Evolutionary conservation across 2,797 vertebrate genomes (phyloP), one percentile per base, ranked within the genome.

Genomic region (Prunella strophiata): DNA sequence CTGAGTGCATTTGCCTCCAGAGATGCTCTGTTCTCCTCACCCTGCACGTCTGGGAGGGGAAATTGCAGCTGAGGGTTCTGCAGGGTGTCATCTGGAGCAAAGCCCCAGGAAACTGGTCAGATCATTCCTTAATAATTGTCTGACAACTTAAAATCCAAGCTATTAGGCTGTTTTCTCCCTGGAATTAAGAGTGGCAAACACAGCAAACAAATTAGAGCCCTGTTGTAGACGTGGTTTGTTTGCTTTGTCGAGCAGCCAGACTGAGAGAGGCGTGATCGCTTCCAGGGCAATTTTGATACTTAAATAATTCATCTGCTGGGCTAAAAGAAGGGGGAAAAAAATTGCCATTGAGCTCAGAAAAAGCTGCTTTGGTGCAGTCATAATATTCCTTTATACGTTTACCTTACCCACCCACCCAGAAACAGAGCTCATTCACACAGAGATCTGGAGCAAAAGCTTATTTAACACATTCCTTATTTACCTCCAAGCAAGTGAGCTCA

Each of bases 251-350:
- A 78, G 66, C 83, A 72, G 88, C 92, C 92, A 91, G 88, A 25
- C 40, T 57, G 36, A 27, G 87, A 59, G 85, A 63, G 73, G 50
- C 1, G 3, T 29, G 51, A 48, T 74, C 0, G 3, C 79, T 95
- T 87, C 88, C 85, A 88, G 79, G 74, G 51, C 75, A 4, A 38
- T 93, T 90, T 80, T 74, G 70, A 43, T 92, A 42, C 38, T 88
- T 90, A 25, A 85, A 81, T 88, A 88, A 94, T 92, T 95, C 55
- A 72, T 95, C 47, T 86, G 34, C 58, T 16, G 21, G 42, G 29
- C 42, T 61, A 6, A 75, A 85, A 77, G 26, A 77, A 29, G 26
- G 32, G 19, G 3, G 9, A 51, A 51, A 5, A 40, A 52, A 70
- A 66, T 38, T 70, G 51, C 54, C 47, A 10, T 3, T 54, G 79